Percentiles rank a stretch among this genome's conserved stretches.
Conservation (phyloP, 2,113 vertebrate genomes). For the Colius striatus region DNA sequence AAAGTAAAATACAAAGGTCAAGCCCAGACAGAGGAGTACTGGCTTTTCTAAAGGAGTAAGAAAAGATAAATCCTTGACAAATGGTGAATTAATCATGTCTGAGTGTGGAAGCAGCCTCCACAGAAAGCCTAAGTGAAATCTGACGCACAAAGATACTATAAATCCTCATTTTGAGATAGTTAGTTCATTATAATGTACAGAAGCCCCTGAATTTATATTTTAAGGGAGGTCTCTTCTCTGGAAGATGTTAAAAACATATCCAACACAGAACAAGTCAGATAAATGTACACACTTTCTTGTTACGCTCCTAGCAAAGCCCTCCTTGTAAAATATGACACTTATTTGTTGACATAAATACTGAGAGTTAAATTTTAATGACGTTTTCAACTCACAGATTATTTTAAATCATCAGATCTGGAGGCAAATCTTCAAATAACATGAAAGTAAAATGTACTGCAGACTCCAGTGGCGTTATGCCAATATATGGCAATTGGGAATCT, state of each 20-base stretch:
- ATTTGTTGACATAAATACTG: background rate
- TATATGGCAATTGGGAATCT: background rate
- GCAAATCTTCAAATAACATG: background rate
- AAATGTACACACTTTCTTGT: background rate
- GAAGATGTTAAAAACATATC: background rate
- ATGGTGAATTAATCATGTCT: background rate
- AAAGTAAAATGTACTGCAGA: background rate
- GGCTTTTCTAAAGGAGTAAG: background rate
- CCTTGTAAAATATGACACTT: background rate
- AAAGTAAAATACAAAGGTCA: background rate
- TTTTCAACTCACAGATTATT: background rate
- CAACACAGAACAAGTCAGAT: background rate
- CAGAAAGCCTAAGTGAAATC: background rate
- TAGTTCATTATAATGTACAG: background rate
- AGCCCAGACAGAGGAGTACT: background rate
- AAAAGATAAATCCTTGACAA: background rate
- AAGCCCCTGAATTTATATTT: background rate
- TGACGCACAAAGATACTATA: background rate
- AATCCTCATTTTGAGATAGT: background rate
- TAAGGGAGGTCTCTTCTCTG: background rate
- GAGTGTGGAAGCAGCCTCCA: background rate
- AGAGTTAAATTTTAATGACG: background rate
- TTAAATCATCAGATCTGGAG: background rate
- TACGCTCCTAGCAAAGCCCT: background rate
- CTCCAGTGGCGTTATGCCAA: background rate